A percentile compares a stretch with the other conserved stretches of the same genome.
phyloP scores from a whole-genome alignment of 2,113 vertebrate genomes.

The Hippocampus mohnikei region DNA sequence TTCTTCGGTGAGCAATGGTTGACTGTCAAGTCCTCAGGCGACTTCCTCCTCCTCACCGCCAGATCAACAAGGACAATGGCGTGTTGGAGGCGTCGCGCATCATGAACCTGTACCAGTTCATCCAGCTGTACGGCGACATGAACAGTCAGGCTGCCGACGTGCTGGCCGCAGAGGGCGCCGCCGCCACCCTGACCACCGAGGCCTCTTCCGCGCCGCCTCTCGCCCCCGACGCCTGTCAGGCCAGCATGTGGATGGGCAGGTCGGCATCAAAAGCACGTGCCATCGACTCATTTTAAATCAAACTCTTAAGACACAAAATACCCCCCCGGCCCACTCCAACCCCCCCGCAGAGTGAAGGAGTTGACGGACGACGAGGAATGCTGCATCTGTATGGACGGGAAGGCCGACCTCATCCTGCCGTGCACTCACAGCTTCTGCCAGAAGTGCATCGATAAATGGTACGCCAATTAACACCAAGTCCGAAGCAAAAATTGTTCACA shows the following conservation, averaged over 20 bases:
- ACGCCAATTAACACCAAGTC: constrained; percentile 23
- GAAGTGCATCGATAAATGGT: constrained; percentile 99
- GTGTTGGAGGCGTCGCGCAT: constrained; percentile 90
- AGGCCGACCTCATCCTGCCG: constrained; percentile 90
- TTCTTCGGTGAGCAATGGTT: not conserved
- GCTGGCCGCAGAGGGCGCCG: constrained; percentile 65
- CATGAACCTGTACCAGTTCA: constrained; percentile 98
- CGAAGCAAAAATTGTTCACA: not conserved
- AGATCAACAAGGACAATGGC: constrained; percentile 94
- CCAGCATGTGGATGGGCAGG: constrained; percentile 98
- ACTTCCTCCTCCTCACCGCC: not conserved
- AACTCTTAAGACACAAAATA: too few relatives aligned
- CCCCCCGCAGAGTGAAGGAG: constrained; percentile 84
- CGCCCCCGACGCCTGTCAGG: constrained; percentile 84
- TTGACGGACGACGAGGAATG: constrained; percentile 96
- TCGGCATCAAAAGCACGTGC: constrained; percentile 43
- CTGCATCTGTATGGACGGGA: constrained; percentile 97
- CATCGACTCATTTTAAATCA: too few relatives aligned
- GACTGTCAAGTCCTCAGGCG: not conserved
- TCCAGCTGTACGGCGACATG: constrained; percentile 93
- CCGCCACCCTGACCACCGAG: constrained; percentile 28
- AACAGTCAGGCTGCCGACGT: constrained; percentile 88
- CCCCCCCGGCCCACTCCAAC: not conserved
- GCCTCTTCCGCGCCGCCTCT: constrained; percentile 72
- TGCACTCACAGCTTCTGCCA: constrained; percentile 98